Percentiles rank a stretch among this genome's conserved stretches.
These are phyloP conservation scores for Rhogogaster chlorosoma DNA, from an alignment of 2,888 invertebrate species.

Conservation along the genomic window DNA sequence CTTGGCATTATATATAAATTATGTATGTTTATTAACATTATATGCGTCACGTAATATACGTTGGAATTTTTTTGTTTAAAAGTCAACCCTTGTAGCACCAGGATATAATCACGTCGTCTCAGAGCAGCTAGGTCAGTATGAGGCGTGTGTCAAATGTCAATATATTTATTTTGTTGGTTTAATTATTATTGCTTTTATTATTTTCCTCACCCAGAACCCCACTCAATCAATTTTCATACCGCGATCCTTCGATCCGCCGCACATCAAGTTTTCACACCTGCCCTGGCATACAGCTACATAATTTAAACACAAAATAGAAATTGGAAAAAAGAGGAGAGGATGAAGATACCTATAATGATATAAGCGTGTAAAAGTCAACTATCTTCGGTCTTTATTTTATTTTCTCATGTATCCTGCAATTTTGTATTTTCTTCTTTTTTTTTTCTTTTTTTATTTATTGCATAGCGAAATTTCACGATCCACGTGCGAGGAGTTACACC, in stretches of 20 bases:
- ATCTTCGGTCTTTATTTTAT: background rate
- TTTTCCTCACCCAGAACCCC: slow-evolving; percentile 50
- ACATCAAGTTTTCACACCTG: background rate
- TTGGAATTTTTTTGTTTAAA: background rate
- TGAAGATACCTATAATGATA: background rate
- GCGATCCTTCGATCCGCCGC: background rate
- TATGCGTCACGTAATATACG: slow-evolving; percentile 10
- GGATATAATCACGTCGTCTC: slow-evolving; percentile 48
- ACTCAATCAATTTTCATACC: background rate
- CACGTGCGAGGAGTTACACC: too few relatives aligned
- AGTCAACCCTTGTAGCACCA: slow-evolving; percentile 31
- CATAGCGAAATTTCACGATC: background rate
- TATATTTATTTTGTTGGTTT: slow-evolving; percentile 73
- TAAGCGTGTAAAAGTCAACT: background rate
- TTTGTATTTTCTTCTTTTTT: background rate
- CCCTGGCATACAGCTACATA: background rate
- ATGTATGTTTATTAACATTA: slow-evolving; percentile 11
- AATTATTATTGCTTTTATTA: slow-evolving; percentile 64
- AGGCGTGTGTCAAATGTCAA: slow-evolving; percentile 56
- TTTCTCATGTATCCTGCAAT: background rate
- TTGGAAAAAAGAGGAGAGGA: background rate
- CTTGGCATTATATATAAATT: slow-evolving; percentile 2
- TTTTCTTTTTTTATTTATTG: background rate
- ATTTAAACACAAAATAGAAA: background rate
- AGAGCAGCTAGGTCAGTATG: slow-evolving; percentile 52